Base-by-base conservation (phyloP, 2,113 vertebrate species). In the Anseranas semipalmata region DNA sequence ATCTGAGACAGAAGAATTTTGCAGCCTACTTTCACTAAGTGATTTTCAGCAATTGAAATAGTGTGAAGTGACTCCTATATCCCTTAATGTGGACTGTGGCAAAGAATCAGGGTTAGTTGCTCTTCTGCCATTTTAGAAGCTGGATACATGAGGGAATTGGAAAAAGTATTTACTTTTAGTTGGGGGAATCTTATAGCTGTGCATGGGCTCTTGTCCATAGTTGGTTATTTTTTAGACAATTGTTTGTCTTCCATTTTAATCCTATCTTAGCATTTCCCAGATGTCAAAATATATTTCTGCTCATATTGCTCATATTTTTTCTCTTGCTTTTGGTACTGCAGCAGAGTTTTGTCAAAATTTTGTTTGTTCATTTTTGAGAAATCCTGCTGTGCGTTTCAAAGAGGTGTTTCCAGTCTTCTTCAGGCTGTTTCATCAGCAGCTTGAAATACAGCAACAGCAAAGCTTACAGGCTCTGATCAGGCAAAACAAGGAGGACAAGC, bases 361-460 rank as follows among this genome's bases (percentile, higher is more conserved):
- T 90, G 13, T 79, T 70, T 39, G 17, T 76, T 94, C 37, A 35
- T 56, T 92, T 93, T 86, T 37, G 50, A 83, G 59, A 83, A 86
- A 45, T 68, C 72, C n/a, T 71, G 50, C 59, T 74, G 55, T 81
- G 63, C 50, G 3, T 95, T 92, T 93, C 91, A 55, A 85, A 87
- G 80, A 77, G 28, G 3, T 62, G 18, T 52, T 70, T 85, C 68
- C 73, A 63, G 35, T 75, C 41, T 70, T 86, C 56, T 71, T 76
- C 45, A 37, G 59, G n/a, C 22, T 78, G 46, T 86, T 94, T 63
- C 59, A 84, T 53, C 65, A 60, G 19, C 72, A 91, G 48, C 32
- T 59, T 48, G 60, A 85, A 86, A 63, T 74, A 46, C 1, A 81
- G 52, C 46, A 90, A 28, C 45, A 83, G 67, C 66, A 58, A 79